Evolutionary conservation across 2,797 vertebrate species (phyloP).

Genomic region (Rhadinocentrus ornatus): DNA sequence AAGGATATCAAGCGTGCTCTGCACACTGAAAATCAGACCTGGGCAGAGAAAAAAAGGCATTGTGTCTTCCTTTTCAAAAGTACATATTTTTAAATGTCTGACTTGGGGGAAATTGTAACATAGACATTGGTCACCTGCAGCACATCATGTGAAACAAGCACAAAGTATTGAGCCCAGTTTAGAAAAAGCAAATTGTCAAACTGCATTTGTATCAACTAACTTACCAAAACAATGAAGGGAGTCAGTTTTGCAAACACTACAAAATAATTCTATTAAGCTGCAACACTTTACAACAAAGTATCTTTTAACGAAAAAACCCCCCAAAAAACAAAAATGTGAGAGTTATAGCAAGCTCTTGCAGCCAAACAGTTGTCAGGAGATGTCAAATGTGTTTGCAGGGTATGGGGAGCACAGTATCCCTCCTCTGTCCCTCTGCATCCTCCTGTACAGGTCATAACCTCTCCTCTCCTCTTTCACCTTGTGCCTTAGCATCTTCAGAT

Average conservation of each 20-base stretch:
- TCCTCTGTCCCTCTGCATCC: slow-evolving; percentile 67
- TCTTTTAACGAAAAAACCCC: background rate
- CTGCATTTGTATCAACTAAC: slow-evolving; percentile 27
- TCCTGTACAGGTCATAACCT: slow-evolving; percentile 65
- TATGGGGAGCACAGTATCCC: slow-evolving; percentile 74
- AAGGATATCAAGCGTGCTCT: slow-evolving; percentile 40
- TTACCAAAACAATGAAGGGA: slow-evolving; percentile 38
- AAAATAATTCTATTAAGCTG: slow-evolving; percentile 2
- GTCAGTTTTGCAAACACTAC: slow-evolving; percentile 1
- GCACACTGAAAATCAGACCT: slow-evolving; percentile 41
- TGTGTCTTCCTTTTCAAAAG: slow-evolving; percentile 7
- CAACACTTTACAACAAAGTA: background rate
- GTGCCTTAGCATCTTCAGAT: slow-evolving; percentile 68
- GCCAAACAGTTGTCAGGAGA: slow-evolving; percentile 35
- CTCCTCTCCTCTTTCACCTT: slow-evolving; percentile 56
- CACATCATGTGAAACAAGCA: slow-evolving; percentile 12
- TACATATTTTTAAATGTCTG: slow-evolving; percentile 18
- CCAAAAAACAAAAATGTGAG: slow-evolving; percentile 3
- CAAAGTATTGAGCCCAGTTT: slow-evolving; percentile 11
- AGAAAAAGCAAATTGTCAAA: slow-evolving; percentile 13
- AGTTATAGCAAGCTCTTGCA: slow-evolving; percentile 14
- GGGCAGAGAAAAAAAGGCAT: slow-evolving; percentile 17
- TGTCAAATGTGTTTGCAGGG: slow-evolving; percentile 47
- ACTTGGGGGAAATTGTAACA: slow-evolving; percentile 4
- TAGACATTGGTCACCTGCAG: slow-evolving; percentile 20